Conservation (phyloP, 2,113 vertebrate species). For the Picathartes gymnocephalus region DNA sequence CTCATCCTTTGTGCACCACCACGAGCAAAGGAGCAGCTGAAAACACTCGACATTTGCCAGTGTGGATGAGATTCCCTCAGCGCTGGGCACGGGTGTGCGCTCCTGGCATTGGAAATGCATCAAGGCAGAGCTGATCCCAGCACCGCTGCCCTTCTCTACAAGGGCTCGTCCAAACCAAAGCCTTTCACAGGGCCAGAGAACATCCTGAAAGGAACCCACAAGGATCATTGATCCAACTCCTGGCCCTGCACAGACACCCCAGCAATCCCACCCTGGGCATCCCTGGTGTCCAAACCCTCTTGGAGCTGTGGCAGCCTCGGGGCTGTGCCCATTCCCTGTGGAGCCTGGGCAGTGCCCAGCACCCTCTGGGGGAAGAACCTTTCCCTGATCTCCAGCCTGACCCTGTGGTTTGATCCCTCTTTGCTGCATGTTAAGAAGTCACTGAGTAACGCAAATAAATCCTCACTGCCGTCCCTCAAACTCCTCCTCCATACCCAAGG, state of each 20-base stretch:
- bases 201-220: not conserved
- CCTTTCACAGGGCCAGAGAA: not conserved
- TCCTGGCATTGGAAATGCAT: not conserved
- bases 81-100: fast-evolving
- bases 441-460: fast-evolving
- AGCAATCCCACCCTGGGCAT: not conserved
- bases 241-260: not conserved
- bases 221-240: not conserved
- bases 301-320: not conserved
- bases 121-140: not conserved
- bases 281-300: fast-evolving
- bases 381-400: not conserved
- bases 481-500: not conserved
- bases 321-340: not conserved
- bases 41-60: not conserved
- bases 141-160: fast-evolving
- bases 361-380: not conserved
- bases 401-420: not conserved
- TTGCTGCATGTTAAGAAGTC: not conserved
- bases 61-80: not conserved
- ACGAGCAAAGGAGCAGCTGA: not conserved
- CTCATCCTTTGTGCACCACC: not conserved
- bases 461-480: not conserved
- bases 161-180: not conserved
- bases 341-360: not conserved